These are phyloP conservation scores for Limenitis camilla DNA, from an alignment of 2,888 invertebrate genomes.

Conservation along the genomic window DNA sequence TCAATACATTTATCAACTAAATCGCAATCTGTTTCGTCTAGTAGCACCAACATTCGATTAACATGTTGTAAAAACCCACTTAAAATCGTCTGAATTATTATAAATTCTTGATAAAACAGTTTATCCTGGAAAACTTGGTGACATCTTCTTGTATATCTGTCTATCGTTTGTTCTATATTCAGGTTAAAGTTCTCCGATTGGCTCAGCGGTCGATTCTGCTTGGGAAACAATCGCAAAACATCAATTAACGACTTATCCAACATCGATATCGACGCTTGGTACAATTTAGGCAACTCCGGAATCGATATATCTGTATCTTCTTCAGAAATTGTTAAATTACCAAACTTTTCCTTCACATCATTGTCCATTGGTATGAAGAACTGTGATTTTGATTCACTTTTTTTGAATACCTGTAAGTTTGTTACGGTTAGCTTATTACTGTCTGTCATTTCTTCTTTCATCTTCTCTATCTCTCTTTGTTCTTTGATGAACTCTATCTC, in stretches of 20 bases:
- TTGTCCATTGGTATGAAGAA: slow-evolving; percentile 63
- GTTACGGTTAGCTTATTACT: slow-evolving; percentile 61
- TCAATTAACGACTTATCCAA: slow-evolving; percentile 59
- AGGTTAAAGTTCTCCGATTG: slow-evolving; percentile 65
- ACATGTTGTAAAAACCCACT: slow-evolving; percentile 48
- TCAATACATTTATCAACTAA: slow-evolving; percentile 61
- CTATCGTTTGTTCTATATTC: slow-evolving; percentile 59
- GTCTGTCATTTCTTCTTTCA: slow-evolving; percentile 55
- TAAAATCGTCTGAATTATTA: slow-evolving; percentile 52
- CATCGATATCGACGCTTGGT: slow-evolving; percentile 40
- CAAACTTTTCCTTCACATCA: slow-evolving; percentile 51
- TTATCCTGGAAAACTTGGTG: slow-evolving; percentile 70
- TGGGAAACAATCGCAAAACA: slow-evolving; percentile 59
- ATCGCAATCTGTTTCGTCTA: slow-evolving; percentile 61
- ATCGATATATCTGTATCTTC: slow-evolving; percentile 51
- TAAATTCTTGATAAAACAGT: slow-evolving; percentile 62
- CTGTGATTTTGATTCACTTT: slow-evolving; percentile 63
- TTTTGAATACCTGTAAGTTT: slow-evolving; percentile 62
- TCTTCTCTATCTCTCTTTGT: slow-evolving; percentile 39
- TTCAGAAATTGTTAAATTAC: slow-evolving; percentile 54
- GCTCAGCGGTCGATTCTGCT: slow-evolving; percentile 63
- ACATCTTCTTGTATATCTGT: slow-evolving; percentile 63
- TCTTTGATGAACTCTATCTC: slow-evolving; percentile 49
- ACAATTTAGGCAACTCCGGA: slow-evolving; percentile 56
- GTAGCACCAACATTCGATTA: slow-evolving; percentile 40